Conservation (phyloP, 1,140 invertebrate genomes). For the Tetragonula clypearis region DNA sequence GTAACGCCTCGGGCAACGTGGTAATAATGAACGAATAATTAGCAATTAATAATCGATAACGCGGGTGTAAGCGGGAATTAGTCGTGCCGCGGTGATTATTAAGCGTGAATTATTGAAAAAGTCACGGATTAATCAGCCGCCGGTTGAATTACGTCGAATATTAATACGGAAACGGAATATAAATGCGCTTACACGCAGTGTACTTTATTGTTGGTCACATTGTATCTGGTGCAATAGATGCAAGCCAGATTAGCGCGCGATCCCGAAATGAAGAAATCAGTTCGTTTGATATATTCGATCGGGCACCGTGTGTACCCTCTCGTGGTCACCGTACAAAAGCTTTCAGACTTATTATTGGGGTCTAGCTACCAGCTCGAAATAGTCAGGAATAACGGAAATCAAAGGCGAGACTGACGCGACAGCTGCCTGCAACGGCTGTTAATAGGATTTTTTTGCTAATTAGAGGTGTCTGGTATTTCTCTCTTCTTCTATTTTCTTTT, state of each 20-base stretch:
- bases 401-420: not conserved
- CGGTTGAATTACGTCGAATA: constrained; percentile 33
- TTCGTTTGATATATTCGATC: constrained; percentile 42
- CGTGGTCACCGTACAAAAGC: constrained; percentile 20
- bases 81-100: not conserved
- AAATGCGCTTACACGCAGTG: not conserved
- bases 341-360: constrained; percentile 33
- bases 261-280: constrained; percentile 62
- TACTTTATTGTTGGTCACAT: constrained; percentile 52
- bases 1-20: not conserved
- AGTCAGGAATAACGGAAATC: constrained; percentile 2
- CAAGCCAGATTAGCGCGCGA: constrained; percentile 41
- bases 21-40: constrained; percentile 39
- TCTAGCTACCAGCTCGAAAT: constrained; percentile 13
- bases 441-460: not conserved
- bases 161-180: not conserved
- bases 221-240: constrained; percentile 22
- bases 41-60: constrained; percentile 47
- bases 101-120: constrained; percentile 40
- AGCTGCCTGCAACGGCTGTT: not conserved
- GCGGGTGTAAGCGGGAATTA: not conserved
- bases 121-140: constrained; percentile 17
- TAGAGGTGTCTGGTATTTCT: not conserved
- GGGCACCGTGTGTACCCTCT: constrained; percentile 22
- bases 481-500: not conserved